Base-by-base conservation (phyloP, 2,888 invertebrate genomes). In the Mayetiola destructor region DNA sequence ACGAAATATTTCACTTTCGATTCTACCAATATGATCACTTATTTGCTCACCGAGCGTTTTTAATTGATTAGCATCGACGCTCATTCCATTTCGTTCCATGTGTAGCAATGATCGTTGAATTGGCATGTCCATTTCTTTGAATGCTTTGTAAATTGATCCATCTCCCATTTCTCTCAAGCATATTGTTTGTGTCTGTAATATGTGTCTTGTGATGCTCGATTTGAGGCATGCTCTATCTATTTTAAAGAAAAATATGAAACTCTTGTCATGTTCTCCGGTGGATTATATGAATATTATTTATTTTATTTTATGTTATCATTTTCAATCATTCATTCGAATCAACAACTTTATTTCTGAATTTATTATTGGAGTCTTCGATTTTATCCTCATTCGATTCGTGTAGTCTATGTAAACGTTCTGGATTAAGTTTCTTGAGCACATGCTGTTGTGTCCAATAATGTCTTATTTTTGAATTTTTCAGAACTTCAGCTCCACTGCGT, bases 31-130 rank as follows among this genome's bases (percentile, higher is more conserved):
- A 58, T 82, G 79, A 59, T 76, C 74, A 65, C 80, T 77, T 61
- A 90, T 78, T 59, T 76, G 74, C 60, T 75, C 73, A 61, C 80
- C 77, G 56, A 88, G 71, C 61, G 75, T 72, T 58, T 81, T 77
- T 16, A 85, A 75, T 8, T 79, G 72, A 29, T 72, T 66, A 58
- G 77, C 74, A 66, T 82, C 79, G 35, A 86, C 76, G 30, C 84
- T 80, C 64, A 94, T 78, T 0, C 95, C 95, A 65, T 78, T 75
- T 60, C 82, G 69, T 74, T 95, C 94, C 80, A 90, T 88, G 61
- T 79, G 76, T 6, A 84, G 79, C 57, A 95, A 69, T 39, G 83
- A 78, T 39, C 77, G 65, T 27, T 85, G 72, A 9, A 81, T 75
- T 59, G 82, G 81, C 81, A 86, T 88, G 77, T 95, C 94, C 8